Base-by-base conservation (phyloP, 37 sponge, comb jelly and placozoan genomes). In the Ianthella basta region DNA sequence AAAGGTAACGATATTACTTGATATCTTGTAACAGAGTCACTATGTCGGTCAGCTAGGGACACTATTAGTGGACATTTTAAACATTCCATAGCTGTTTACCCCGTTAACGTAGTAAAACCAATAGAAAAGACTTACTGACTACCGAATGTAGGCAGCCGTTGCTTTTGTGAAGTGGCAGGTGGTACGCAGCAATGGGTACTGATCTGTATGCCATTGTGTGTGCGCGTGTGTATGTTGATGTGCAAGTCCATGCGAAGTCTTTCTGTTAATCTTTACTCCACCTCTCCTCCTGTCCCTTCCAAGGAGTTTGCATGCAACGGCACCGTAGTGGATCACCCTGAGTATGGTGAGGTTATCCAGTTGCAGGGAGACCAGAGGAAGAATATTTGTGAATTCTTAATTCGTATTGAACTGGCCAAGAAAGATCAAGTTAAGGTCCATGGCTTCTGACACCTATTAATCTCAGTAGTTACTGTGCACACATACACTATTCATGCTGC, bases 251-350 rank as follows among this genome's bases (percentile, higher is more conserved):
- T n/a, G n/a, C n/a, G n/a, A n/a, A n/a, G n/a, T n/a, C n/a, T n/a
- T n/a, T n/a, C n/a, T n/a, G n/a, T n/a, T n/a, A n/a, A n/a, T n/a
- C n/a, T n/a, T n/a, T n/a, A n/a, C n/a, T n/a, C n/a, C n/a, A 44
- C 50, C 8, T 44, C 4, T 14, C 27, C 63, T 40, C 54, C 40
- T 20, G 36, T 55, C 27, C 37, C n/a, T 21, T 81, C 60, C 29
- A 63, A 97, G 96, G 93, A 95, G 67, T 99, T 97, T 86, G 97
- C 98, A 35, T 99, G 99, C 86, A 99, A 96, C 40, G 99, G 99
- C 19, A 99, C 99, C 75, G 99, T 99, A 53, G 96, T 99, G 57
- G 94, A 95, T 15, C 99, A 99, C 61, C 87, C 97, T 0, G 99
- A 99, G 85, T 99, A 99, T 56, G 99, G 99, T 0, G 96, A 97